Evolutionary conservation across 2,113 vertebrate genomes (phyloP), one percentile per base, ranked within the genome.

Genomic region (Xiphorhynchus elegans): DNA sequence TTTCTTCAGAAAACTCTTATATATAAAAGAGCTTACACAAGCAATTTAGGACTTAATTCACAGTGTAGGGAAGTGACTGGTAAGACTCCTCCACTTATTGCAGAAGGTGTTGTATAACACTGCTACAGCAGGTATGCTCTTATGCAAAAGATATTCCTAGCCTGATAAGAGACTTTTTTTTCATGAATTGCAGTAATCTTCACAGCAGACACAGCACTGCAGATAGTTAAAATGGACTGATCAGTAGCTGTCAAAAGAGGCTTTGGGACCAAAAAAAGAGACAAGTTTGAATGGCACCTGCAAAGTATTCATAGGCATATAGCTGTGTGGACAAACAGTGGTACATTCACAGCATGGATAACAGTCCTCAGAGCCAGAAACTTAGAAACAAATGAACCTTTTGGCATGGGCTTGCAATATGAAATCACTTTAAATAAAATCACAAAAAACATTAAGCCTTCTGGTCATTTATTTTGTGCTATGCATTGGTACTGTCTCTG

Each of bases 361-460:
- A 76, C 69, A 87, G 59, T 76, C 59, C 33, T 69, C 87, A 64
- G 78, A 91, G 81, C 62, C 84, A 93, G 82, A 87, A 95, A 81
- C 53, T 87, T 74, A 76, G 68, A 86, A 93, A 88, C 5, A 92
- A 95, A 90, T 70, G 42, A 93, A 95, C 63, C 7, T 84, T 92
- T 95, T 88, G 86, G 86, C 85, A 40, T 81, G 53, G 90, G 55
- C 60, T 74, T 11, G 1, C 69, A 84, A 49, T 67, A 84, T 74
- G 52, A 90, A 93, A 86, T 87, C 29, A 70, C 55, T 94, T 92
- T 49, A 68, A 92, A 92, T 87, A 93, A 90, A 94, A 84, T 62
- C 29, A 86, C 79, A 80, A 50, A 94, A 92, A 62, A 7, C 33
- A 53, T 93, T 77, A 86, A 97, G 64, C 72, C 59, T 95, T 90